phyloP scores from a whole-genome alignment of 2,797 vertebrate species.

The Sparus aurata region DNA sequence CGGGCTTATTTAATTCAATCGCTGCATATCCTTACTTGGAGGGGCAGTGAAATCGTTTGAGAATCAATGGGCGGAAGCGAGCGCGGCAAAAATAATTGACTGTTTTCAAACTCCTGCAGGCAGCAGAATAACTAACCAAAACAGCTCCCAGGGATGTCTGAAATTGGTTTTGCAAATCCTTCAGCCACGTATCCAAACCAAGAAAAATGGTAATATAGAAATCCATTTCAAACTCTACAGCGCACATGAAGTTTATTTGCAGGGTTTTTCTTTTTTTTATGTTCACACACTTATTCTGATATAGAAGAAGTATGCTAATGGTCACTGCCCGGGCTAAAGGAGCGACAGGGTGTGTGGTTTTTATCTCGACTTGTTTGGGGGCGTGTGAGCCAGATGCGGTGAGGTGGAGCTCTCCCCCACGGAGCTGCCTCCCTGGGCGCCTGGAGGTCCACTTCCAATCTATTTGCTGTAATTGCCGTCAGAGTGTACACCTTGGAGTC shows the following conservation, averaged over 20 bases:
- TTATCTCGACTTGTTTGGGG: constrained; percentile 89
- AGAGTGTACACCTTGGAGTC: constrained; percentile 96
- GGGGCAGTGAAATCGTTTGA: constrained; percentile 82
- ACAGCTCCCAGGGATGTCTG: constrained; percentile 81
- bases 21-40: constrained; percentile 84
- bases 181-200: constrained; percentile 67
- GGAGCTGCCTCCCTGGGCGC: constrained; percentile 86
- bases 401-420: constrained; percentile 92
- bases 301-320: constrained; percentile 58
- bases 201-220: constrained; percentile 74
- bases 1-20: constrained; percentile 86
- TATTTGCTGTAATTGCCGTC: constrained; percentile 99
- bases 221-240: constrained; percentile 73
- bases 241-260: constrained; percentile 66
- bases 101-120: constrained; percentile 86
- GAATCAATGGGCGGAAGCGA: constrained; percentile 87
- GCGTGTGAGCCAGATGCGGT: constrained; percentile 90
- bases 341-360: constrained; percentile 53
- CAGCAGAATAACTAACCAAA: constrained; percentile 83
- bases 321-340: constrained; percentile 43
- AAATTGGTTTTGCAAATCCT: constrained; percentile 80
- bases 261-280: constrained; percentile 25
- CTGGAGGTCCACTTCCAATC: constrained; percentile 94
- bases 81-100: constrained; percentile 89
- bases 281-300: constrained; percentile 45